Percentiles rank a stretch among this genome's conserved stretches.
phyloP scores from a whole-genome alignment of 2,888 invertebrate genomes.

The Cryptops parisi region DNA sequence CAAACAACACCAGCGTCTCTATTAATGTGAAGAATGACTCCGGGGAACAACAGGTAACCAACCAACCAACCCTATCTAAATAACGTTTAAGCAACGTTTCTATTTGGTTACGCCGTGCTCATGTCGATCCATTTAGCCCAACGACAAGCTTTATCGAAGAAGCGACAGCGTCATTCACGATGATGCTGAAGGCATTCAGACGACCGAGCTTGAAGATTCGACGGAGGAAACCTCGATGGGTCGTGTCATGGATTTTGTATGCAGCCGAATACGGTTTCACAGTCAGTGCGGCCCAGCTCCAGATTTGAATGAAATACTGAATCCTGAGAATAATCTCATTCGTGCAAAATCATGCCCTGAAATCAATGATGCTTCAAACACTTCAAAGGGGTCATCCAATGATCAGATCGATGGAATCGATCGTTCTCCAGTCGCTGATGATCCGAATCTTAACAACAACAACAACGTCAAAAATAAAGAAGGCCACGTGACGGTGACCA shows the following conservation, averaged over 20 bases:
- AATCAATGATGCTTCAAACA: not conserved
- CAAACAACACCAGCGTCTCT: no score
- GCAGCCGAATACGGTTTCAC: slow-evolving; percentile 42
- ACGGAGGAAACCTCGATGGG: not conserved
- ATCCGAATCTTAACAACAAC: not conserved
- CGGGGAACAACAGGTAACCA: no score
- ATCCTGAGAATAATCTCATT: not conserved
- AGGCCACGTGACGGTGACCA: no score
- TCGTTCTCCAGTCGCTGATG: not conserved
- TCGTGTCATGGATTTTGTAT: slow-evolving; percentile 4
- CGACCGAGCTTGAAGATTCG: slow-evolving; percentile 14
- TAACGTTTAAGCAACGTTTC: no score
- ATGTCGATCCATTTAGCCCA: not conserved
- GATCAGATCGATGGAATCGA: not conserved
- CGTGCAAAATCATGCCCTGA: slow-evolving; percentile 11
- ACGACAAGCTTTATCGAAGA: slow-evolving; percentile 1
- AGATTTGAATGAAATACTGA: slow-evolving; percentile 1
- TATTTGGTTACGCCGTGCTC: no score
- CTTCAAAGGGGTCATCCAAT: not conserved
- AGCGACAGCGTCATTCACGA: slow-evolving; percentile 18
- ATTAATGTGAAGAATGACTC: no score
- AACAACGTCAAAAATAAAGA: not conserved
- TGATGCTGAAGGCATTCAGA: slow-evolving; percentile 12
- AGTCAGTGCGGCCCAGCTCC: slow-evolving; percentile 46
- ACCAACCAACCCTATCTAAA: no score